Base-by-base conservation (phyloP, 2,888 invertebrate species). In the Lutraria lutraria region DNA sequence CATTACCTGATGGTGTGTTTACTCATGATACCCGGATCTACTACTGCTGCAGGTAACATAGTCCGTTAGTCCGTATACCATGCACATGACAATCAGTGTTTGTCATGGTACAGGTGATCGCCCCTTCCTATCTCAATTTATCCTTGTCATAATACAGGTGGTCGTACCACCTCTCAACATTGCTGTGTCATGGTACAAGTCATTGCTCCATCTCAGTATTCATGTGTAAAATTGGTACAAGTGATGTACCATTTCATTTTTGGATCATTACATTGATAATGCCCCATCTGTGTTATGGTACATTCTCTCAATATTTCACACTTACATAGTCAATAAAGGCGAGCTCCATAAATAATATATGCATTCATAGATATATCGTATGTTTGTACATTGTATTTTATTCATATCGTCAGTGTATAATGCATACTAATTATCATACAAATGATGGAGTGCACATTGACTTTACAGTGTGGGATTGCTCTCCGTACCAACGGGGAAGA, bases 1-100 rank as follows among this genome's bases (percentile, higher is more conserved):
- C 25, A 13, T 79, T 91, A 0, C 91, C 91, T 29, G 90, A 90
- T 56, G 91, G 91, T 0, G 60, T 29, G 0, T 91, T 88, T 56
- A 80, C 72, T 31, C 25, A 56, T 6, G 86, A 89, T 43, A 91
- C 91, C 0, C 83, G 63, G 43, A 91, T 91, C 3, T 56, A 81
- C 60, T 91, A 89, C 86, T 91, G 91, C 72, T 91, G 91, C 87
- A 89, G 91, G 88, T 90, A 85, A 19, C 21, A n/a, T 2, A 25
- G 4, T 43, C 16, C 21, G 2, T 10, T 52, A 81, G 1, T 52
- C n/a, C 0, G 8, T 52, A 16, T 81, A 43, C 16, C 10, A 19
- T 53, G n/a, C 53, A 10, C 31, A 72, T 72, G 72, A 0, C 8
- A 25, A 0, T 25, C 29, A 25, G 29, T 72, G 0, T 72, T 0